A percentile compares a stretch with the other conserved stretches of the same genome.
Evolutionary conservation across 2,888 invertebrate species (phyloP).

Genomic region (Cantharis rufa): DNA sequence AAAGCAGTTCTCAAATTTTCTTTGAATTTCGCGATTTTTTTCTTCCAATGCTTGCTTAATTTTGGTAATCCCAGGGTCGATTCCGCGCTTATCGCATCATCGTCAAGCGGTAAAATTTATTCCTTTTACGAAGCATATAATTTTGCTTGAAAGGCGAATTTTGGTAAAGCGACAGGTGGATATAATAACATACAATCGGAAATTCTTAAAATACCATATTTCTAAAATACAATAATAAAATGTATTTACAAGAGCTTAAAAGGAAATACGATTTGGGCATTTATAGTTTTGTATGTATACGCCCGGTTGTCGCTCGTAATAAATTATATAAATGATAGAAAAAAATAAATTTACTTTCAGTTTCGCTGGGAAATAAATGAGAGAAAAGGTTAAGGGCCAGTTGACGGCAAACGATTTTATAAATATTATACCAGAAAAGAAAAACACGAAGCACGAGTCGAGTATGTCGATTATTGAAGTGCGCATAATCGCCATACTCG

Average conservation of each 20-base stretch:
- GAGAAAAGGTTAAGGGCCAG: not conserved
- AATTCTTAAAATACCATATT: not conserved
- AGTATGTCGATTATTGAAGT: constrained; percentile 17
- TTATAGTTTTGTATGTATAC: not conserved
- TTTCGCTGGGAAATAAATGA: not conserved
- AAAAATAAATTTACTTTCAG: not conserved
- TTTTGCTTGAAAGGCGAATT: not conserved
- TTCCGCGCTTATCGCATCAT: not conserved
- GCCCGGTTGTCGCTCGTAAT: not conserved
- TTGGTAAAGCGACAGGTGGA: not conserved
- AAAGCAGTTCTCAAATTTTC: not conserved
- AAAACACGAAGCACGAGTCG: constrained; percentile 7
- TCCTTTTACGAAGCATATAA: not conserved
- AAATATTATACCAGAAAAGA: constrained; percentile 19
- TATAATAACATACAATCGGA: not conserved
- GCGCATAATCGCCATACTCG: constrained; percentile 10
- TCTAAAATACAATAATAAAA: not conserved
- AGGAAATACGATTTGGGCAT: not conserved
- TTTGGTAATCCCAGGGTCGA: not conserved
- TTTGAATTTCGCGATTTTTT: not conserved
- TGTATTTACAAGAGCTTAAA: not conserved
- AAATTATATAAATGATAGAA: not conserved
- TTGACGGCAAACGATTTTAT: constrained; percentile 17
- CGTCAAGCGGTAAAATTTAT: not conserved
- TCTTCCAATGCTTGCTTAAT: not conserved